Evolutionary conservation across 2,797 vertebrate genomes (phyloP).

Genomic region (Schizopygopsis pylzovi): DNA sequence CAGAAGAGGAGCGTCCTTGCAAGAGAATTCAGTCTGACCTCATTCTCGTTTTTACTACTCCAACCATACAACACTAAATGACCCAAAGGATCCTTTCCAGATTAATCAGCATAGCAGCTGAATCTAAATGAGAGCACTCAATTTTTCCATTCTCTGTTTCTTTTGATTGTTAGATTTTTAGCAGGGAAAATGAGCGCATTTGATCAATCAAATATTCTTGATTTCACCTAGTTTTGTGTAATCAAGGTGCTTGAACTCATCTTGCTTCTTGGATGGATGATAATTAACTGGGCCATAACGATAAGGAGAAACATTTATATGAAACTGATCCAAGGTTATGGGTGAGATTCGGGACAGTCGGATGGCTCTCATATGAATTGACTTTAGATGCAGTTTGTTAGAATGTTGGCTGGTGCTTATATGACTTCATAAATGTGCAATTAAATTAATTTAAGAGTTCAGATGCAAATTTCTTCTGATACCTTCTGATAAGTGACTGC

Average conservation of each 20-base stretch:
- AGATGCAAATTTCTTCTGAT: not conserved
- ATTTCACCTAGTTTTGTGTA: conserved; percentile 38
- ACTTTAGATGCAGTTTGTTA: not conserved
- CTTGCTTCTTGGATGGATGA: conserved; percentile 22
- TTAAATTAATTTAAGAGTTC: not conserved
- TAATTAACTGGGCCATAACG: conserved; percentile 12
- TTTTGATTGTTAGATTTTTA: conserved; percentile 8
- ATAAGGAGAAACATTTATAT: conserved; percentile 25
- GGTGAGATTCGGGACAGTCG: not conserved
- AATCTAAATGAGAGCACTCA: conserved; percentile 13
- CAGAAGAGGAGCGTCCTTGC: not conserved
- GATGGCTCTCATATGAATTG: conserved; percentile 11
- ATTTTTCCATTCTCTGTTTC: conserved; percentile 23
- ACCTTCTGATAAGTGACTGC: not conserved
- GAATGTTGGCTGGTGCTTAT: not conserved
- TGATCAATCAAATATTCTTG: conserved; percentile 35
- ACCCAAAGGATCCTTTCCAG: conserved; percentile 27
- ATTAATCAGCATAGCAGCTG: conserved; percentile 33
- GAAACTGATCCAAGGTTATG: not conserved
- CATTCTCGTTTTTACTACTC: conserved; percentile 33
- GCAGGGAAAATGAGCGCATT: not conserved
- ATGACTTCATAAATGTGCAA: conserved; percentile 3
- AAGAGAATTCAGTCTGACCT: conserved; percentile 33
- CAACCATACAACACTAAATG: conserved; percentile 34
- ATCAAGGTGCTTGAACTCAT: conserved; percentile 34